phyloP scores from a whole-genome alignment of 2,113 vertebrate genomes.

The Ceyx margarethae region DNA sequence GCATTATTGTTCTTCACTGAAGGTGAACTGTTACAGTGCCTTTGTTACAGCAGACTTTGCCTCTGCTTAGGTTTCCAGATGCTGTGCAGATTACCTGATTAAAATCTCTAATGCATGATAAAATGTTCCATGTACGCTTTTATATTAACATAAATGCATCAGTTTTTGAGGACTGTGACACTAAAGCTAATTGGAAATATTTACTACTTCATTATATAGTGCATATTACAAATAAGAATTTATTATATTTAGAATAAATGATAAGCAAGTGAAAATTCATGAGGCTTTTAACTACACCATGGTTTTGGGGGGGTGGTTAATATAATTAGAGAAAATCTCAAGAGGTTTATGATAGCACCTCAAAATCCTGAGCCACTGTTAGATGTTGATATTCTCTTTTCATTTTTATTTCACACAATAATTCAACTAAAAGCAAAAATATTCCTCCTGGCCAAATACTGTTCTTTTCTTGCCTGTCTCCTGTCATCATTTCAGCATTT shows the following conservation, averaged over 20 bases:
- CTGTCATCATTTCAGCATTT: background rate
- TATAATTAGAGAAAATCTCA: background rate
- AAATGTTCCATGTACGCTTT: constrained; percentile 77
- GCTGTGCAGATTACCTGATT: constrained; percentile 82
- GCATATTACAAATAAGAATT: constrained; percentile 66
- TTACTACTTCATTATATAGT: constrained; percentile 68
- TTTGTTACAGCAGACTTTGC: constrained; percentile 85
- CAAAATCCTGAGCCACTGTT: background rate
- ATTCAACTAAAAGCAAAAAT: background rate
- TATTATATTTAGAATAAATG: constrained; percentile 57
- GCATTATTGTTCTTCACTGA: constrained; percentile 99
- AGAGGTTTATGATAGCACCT: background rate
- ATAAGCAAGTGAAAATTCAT: constrained; percentile 50
- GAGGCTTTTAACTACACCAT: background rate
- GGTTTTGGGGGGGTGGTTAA: background rate
- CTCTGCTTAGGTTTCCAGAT: constrained; percentile 86
- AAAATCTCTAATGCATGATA: constrained; percentile 83
- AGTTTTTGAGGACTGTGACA: constrained; percentile 67
- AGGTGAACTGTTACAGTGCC: constrained; percentile 99
- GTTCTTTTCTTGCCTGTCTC: background rate
- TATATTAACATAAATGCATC: constrained; percentile 78
- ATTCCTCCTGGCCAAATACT: background rate
- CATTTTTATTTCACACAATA: background rate
- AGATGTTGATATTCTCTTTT: background rate
- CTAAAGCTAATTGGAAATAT: constrained; percentile 77